Evolutionary conservation across 1,140 invertebrate genomes (phyloP).

Genomic region (Epicauta chinensis): DNA sequence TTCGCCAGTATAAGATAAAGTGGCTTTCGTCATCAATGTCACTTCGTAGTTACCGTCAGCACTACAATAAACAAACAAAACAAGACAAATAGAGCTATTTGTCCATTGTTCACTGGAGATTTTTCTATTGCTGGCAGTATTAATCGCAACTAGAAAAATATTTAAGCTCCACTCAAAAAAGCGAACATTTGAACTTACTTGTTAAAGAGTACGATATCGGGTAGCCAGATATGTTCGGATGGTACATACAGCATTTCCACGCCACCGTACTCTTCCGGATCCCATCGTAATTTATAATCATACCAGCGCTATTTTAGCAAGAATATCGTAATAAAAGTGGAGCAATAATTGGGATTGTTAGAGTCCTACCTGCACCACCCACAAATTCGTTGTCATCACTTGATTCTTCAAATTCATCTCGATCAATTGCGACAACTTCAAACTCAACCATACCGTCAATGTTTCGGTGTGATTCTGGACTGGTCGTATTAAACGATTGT

Average conservation of each 20-base stretch:
- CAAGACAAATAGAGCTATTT: neutral
- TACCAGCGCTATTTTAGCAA: slow-evolving; percentile 72
- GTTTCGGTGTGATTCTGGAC: slow-evolving; percentile 92
- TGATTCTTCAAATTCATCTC: slow-evolving; percentile 94
- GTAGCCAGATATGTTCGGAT: slow-evolving; percentile 88
- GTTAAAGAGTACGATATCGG: slow-evolving; percentile 84
- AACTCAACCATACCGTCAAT: slow-evolving; percentile 82
- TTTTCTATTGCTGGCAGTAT: too few species aligned
- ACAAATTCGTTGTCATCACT: slow-evolving; percentile 93
- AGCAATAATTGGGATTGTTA: neutral
- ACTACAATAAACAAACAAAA: slow-evolving; percentile 45
- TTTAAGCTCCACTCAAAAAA: too few species aligned
- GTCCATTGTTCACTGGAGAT: too few species aligned
- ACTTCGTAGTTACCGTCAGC: slow-evolving; percentile 97
- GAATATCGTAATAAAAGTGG: neutral
- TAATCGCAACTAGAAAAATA: too few species aligned
- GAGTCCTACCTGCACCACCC: slow-evolving; percentile 83
- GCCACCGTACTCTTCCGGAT: slow-evolving; percentile 88
- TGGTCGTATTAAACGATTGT: slow-evolving; percentile 93
- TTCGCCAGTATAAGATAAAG: slow-evolving; percentile 80
- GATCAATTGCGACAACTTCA: slow-evolving; percentile 92
- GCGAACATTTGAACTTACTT: slow-evolving; percentile 72
- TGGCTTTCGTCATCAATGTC: slow-evolving; percentile 94
- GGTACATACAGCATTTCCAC: slow-evolving; percentile 89
- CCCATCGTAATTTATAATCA: slow-evolving; percentile 90